A percentile compares a stretch with the other conserved stretches of the same genome.
Conservation (phyloP, 1,140 invertebrate species). For the Nephila pilipes region DNA sequence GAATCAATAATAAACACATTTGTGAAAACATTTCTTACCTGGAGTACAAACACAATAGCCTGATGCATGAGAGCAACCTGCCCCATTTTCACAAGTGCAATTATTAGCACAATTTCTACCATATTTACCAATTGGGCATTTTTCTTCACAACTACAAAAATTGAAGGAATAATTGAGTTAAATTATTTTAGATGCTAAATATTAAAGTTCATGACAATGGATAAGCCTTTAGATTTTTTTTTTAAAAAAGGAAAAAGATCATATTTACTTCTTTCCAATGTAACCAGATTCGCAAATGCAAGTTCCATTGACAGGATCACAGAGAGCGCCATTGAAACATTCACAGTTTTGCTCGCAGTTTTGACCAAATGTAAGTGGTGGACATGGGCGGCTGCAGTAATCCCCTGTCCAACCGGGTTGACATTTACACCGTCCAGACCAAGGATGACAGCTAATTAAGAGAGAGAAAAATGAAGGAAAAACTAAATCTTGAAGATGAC, state of each 20-base stretch:
- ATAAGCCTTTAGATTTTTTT: too few relatives aligned
- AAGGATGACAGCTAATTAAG: slow-evolving; percentile 92
- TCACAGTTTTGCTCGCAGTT: slow-evolving; percentile 89
- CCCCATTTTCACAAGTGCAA: slow-evolving; percentile 93
- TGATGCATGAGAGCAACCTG: slow-evolving; percentile 92
- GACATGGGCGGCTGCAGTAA: slow-evolving; percentile 89
- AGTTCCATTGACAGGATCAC: slow-evolving; percentile 90
- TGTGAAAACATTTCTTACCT: slow-evolving; percentile 47
- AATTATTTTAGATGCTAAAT: not conserved
- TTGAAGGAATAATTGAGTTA: slow-evolving; percentile 7
- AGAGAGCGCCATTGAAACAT: slow-evolving; percentile 94
- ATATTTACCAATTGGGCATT: slow-evolving; percentile 88
- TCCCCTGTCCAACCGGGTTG: slow-evolving; percentile 93
- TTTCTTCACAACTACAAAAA: slow-evolving; percentile 80
- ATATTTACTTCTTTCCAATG: slow-evolving; percentile 79
- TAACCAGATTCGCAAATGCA: slow-evolving; percentile 80
- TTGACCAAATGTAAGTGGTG: slow-evolving; percentile 90
- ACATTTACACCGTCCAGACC: slow-evolving; percentile 93
- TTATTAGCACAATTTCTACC: slow-evolving; percentile 88
- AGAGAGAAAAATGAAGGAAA: slow-evolving; percentile 67
- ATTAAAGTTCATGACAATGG: not conserved
- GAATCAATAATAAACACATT: not conserved
- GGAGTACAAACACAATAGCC: slow-evolving; percentile 83
- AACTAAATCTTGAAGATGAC: not conserved
- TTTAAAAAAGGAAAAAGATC: too few relatives aligned